These are phyloP conservation scores for Helleia helle DNA, from an alignment of 2,888 invertebrate genomes.

Conservation along the genomic window DNA sequence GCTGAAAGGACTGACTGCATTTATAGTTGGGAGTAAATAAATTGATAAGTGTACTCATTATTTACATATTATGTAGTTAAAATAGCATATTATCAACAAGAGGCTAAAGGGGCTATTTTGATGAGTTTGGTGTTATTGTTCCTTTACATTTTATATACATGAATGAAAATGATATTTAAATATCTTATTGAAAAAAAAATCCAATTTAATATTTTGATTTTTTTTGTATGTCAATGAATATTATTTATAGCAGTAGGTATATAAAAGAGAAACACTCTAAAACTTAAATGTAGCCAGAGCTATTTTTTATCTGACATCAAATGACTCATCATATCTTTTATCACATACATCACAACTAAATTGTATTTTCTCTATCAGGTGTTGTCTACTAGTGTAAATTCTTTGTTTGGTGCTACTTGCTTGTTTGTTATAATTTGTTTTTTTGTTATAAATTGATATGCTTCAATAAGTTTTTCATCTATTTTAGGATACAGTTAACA, in stretches of 20 bases:
- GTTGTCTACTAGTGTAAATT: background rate
- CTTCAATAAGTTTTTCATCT: background rate
- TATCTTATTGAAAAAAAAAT: no score
- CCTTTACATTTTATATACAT: no score
- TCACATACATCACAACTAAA: background rate
- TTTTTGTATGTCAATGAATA: no score
- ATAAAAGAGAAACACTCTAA: no score
- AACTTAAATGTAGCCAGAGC: no score
- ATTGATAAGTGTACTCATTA: background rate
- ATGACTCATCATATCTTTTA: constrained; percentile 3
- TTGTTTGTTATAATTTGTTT: background rate
- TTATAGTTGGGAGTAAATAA: background rate
- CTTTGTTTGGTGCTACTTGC: background rate
- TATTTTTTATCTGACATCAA: background rate
- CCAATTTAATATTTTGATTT: no score
- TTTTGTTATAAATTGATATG: no score
- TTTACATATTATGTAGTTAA: background rate
- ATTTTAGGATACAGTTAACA: constrained; percentile 89
- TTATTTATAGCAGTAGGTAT: no score
- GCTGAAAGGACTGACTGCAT: background rate
- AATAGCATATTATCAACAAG: background rate
- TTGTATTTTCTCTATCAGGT: background rate
- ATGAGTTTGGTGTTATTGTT: no score
- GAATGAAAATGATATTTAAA: no score
- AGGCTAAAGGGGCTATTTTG: background rate